These are phyloP conservation scores for Caradrina clavipalpis DNA, from an alignment of 2,888 invertebrate species.

Conservation along the genomic window DNA sequence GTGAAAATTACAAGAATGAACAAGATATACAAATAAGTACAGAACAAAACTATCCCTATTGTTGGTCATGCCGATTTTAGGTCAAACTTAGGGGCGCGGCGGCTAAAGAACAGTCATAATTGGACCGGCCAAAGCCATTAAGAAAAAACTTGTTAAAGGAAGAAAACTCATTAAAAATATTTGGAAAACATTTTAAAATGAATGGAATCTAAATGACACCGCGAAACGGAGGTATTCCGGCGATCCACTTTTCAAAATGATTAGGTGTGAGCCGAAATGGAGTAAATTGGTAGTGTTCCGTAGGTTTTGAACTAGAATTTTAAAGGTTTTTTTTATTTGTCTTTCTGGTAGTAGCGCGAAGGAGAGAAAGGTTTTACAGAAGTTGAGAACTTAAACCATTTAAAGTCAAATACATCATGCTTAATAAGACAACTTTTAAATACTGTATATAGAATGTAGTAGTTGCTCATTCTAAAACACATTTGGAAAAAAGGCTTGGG, in stretches of 20 bases:
- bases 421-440: too few relatives aligned
- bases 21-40: background rate
- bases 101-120: slow-evolving; percentile 27
- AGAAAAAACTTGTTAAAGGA: slow-evolving; percentile 35
- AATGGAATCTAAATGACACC: slow-evolving; percentile 53
- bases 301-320: background rate
- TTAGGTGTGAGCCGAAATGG: slow-evolving; percentile 25
- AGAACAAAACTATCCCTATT: slow-evolving; percentile 4
- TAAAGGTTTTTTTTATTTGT: background rate
- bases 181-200: slow-evolving; percentile 48
- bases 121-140: slow-evolving; percentile 44
- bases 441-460: too few relatives aligned
- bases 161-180: slow-evolving; percentile 55
- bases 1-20: background rate
- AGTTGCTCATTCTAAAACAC: too few relatives aligned
- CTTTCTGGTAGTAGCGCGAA: background rate
- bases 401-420: too few relatives aligned
- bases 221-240: slow-evolving; percentile 25
- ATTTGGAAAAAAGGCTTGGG: too few relatives aligned
- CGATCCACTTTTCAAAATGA: slow-evolving; percentile 44
- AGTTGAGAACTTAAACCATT: too few relatives aligned
- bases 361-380: too few relatives aligned
- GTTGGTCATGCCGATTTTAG: slow-evolving; percentile 13
- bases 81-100: slow-evolving; percentile 17
- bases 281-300: background rate